Base-by-base conservation (phyloP, 2,888 invertebrate genomes). In the Erebia aethiops region DNA sequence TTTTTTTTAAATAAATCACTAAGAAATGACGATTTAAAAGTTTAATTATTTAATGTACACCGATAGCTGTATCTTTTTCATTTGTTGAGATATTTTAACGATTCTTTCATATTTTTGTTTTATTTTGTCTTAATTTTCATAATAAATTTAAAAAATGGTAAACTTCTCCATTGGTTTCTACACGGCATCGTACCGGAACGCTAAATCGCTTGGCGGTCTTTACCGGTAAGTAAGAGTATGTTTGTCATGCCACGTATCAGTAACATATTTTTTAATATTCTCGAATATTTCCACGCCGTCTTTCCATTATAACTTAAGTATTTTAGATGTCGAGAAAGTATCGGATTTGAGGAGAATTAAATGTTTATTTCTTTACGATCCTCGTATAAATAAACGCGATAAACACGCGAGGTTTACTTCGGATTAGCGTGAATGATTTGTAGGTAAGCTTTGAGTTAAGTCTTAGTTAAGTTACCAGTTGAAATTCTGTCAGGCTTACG, bases 351-450 rank as follows among this genome's bases (percentile, higher is more conserved):
- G 49, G 43, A 46, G 49, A 49, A 62, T 21, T 9, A 26, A 26
- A 62, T 21, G 62, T 62, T 49, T 49, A 62, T 62, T 49, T 13
- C 46, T 62, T 49, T 14, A 49, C 49, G 18, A 21, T 62, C 14
- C 62, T 49, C 7, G 61, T 13, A 61, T 49, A 46, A 18, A 49
- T 49, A 21, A 43, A 41, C 52, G n/a, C 52, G 64, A 35, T 54
- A 54, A 10, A 5, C 61, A 62, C 18, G 51, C 21, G 11, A 64
- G 54, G 35, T 26, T 54, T 41, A 64, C 13, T 64, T 35, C 16
- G 54, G 64, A 64, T 64, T 52, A 64, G 13, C 54, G n/a, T 16
- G 64, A 64, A 64, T 64, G 54, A 64, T 64, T 64, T 54, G 64
- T 64, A 54, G 5, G n/a, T 64, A 64, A 64, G 62, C 62, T 14